Conservation (phyloP, 2,888 invertebrate species). For the Aporophyla nigra region DNA sequence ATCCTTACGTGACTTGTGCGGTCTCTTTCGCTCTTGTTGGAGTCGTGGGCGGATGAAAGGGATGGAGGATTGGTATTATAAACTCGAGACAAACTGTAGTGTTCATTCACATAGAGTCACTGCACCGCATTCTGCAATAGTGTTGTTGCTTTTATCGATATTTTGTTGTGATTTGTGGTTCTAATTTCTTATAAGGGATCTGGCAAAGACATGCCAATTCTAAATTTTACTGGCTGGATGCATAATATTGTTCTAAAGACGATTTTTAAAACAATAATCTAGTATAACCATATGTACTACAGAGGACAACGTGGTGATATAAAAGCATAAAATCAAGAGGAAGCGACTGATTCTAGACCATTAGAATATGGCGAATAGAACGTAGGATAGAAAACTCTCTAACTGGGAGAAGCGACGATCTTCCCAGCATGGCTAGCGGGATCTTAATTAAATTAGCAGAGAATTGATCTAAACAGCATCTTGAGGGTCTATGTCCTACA, state of each 20-base stretch:
- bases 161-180: slow-evolving; percentile 30
- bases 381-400: too few relatives aligned
- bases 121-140: slow-evolving; percentile 88
- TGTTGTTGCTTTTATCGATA: slow-evolving; percentile 72
- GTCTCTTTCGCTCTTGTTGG: slow-evolving; percentile 66
- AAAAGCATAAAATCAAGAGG: neutral
- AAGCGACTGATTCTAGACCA: neutral
- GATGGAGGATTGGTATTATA: slow-evolving; percentile 70
- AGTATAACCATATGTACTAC: neutral
- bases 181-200: neutral
- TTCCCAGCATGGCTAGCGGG: neutral
- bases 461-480: neutral
- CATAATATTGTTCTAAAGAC: neutral
- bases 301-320: neutral
- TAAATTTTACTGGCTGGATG: fast-evolving
- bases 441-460: neutral
- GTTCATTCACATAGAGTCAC: slow-evolving; percentile 88
- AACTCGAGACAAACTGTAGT: slow-evolving; percentile 77
- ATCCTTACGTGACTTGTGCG: slow-evolving; percentile 77
- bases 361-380: neutral
- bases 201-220: neutral
- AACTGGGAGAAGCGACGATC: neutral
- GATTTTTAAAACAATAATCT: neutral
- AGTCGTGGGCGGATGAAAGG: slow-evolving; percentile 56
- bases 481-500: neutral